A percentile compares a stretch with the other conserved stretches of the same genome.
phyloP scores from a whole-genome alignment of 2,113 vertebrate genomes.

The Mirza zaza region DNA sequence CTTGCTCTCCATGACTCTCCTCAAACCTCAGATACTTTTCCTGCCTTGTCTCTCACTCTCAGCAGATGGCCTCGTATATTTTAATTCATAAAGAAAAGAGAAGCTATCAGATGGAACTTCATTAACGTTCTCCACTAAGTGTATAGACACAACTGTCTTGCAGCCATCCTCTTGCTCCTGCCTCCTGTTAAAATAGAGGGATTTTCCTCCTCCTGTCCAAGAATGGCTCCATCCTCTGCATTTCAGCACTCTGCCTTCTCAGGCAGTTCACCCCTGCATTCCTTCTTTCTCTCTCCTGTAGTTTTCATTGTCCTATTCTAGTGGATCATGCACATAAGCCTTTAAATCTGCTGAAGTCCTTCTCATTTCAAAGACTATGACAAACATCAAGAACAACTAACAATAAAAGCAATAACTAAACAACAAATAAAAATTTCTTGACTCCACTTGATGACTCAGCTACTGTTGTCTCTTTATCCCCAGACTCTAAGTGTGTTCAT shows the following conservation, averaged over 20 bases:
- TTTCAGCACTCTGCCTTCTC: background rate
- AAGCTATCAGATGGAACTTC: background rate
- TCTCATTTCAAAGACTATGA: background rate
- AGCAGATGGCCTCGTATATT: background rate
- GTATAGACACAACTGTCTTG: background rate
- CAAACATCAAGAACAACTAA: background rate
- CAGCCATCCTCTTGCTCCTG: background rate
- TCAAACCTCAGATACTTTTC: background rate
- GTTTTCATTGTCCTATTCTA: background rate
- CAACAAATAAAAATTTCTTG: background rate
- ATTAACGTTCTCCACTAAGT: background rate
- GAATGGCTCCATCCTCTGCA: background rate
- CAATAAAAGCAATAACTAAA: background rate
- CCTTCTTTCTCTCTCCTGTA: background rate
- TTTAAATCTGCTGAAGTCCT: background rate
- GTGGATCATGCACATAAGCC: background rate
- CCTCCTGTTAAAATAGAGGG: background rate
- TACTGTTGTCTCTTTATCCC: background rate
- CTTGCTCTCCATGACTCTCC: background rate
- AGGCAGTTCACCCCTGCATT: background rate
- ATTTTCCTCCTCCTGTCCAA: background rate
- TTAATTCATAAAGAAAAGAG: background rate
- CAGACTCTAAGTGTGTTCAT: background rate
- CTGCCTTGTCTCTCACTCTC: background rate
- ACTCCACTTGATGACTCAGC: background rate